Evolutionary conservation across 2,797 vertebrate species (phyloP), one percentile per base, ranked within the genome.

Genomic region (Potorous gilbertii): DNA sequence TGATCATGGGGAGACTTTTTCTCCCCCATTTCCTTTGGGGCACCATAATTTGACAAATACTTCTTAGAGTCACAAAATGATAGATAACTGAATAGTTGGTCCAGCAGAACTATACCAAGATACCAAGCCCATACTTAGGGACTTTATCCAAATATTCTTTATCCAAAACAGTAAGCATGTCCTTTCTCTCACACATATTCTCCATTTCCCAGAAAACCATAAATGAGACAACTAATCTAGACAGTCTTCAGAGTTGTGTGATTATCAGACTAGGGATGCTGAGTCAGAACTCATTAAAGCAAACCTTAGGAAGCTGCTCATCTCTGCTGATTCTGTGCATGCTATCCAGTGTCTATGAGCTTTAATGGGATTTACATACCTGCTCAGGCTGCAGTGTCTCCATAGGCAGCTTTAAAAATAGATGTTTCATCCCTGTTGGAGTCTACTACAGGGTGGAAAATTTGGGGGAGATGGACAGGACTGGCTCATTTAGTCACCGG

Each of bases 401-500:
- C 95, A 93, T 29, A 95, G 56, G 52, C 55, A 96, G 95, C 96
- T 93, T 96, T 96, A 31, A 96, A 98, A 97, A 94, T 94, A 94
- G 90, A 91, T 62, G 56, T 95, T 97, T 97, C 95, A 92, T 94
- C 91, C 57, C 55, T 94, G 90, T 90, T 62, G 4, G 89, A 93
- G 93, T 91, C 57, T 94, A 93, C 94, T 89, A 81, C 54, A 90
- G 95, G 92, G 90, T 96, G 94, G 93, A 93, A n/a, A 56, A 27
- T 94, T 95, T 57, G 50, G 31, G 50, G 16, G 46, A 95, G 91
- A 94, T 96, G 95, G 62, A 31, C 50, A 81, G 92, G 92, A 91
- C 59, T 56, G n/a, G 55, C 94, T 96, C 95, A 97, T 96, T 97
- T 97, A 94, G 93, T 93, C 93, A 96, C 93, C 96, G 93, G 97